phyloP scores from a whole-genome alignment of 1,140 invertebrate genomes.

The roundworm (Caenorhabditis elegans) region DNA sequence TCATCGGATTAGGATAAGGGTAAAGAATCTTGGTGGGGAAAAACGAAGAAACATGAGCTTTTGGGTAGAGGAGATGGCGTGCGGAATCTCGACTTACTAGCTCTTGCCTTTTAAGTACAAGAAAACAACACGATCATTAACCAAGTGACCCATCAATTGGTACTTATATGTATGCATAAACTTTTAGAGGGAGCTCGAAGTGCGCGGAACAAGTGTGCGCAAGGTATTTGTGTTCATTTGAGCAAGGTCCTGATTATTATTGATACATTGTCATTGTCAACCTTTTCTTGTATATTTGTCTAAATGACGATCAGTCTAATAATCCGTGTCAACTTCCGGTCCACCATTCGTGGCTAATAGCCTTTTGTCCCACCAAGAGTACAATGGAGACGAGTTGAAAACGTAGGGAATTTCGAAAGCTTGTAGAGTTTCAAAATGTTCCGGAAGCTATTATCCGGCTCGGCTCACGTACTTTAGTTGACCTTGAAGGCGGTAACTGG shows the following conservation, averaged over 20 bases:
- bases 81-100: slow-evolving; percentile 3
- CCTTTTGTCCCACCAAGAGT: slow-evolving; percentile 13
- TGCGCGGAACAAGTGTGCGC: slow-evolving; percentile 29
- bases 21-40: slow-evolving; percentile 23
- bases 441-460: slow-evolving; percentile 32
- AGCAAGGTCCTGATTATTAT: not conserved
- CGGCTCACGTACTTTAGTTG: slow-evolving; percentile 9
- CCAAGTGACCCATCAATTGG: not conserved
- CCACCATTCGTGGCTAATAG: slow-evolving; percentile 11
- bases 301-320: slow-evolving; percentile 22
- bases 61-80: not conserved
- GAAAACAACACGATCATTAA: slow-evolving; percentile 22
- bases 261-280: slow-evolving; percentile 2
- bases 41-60: not conserved
- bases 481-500: not conserved
- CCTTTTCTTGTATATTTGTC: not conserved
- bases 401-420: not conserved
- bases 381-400: not conserved
- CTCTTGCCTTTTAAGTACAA: not conserved
- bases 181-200: not conserved
- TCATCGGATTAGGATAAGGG: slow-evolving; percentile 17
- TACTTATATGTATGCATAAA: slow-evolving; percentile 31
- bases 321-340: slow-evolving; percentile 32
- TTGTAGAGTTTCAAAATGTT: not conserved
- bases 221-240: slow-evolving; percentile 1